Percentiles rank a stretch among this genome's conserved stretches.
phyloP scores from a whole-genome alignment of 2,113 vertebrate species.

The rabbit (Oryctolagus cuniculus) region mOryCun1.1 NC_091442.1:18132501-18133000 shows the following conservation, averaged over 20 bases:
- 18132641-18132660: neutral
- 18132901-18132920: neutral
- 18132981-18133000: neutral
- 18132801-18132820: neutral
- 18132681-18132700: neutral
- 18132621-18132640: neutral
- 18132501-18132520: neutral
- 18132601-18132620: neutral
- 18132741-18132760: neutral
- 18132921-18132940: neutral
- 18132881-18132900: neutral
- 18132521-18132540: neutral
- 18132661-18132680: too few relatives aligned
- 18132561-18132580: neutral
- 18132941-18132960: neutral
- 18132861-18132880: neutral
- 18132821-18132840: neutral
- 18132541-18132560: neutral
- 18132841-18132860: constrained; percentile 1
- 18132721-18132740: neutral
- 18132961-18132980: neutral
- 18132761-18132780: neutral
- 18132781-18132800: neutral
- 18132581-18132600: neutral
- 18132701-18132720: neutral